Conservation (phyloP, 2,888 invertebrate species). For the Lycocerus yunnanus region DNA sequence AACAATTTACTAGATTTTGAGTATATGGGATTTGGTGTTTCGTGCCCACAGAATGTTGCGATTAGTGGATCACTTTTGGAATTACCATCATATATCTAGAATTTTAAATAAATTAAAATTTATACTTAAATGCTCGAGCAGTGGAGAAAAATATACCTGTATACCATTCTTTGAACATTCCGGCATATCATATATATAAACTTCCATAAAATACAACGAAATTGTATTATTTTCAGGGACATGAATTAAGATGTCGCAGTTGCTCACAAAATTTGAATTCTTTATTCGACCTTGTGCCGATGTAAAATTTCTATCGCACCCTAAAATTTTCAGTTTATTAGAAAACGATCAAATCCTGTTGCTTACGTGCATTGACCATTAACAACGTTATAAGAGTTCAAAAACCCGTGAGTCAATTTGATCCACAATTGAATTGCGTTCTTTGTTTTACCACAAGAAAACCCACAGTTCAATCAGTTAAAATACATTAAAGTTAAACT, state of each 20-base stretch:
- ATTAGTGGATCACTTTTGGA: slow-evolving; percentile 46
- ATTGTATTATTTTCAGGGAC: slow-evolving; percentile 71
- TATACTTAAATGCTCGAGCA: background rate
- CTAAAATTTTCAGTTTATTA: slow-evolving; percentile 47
- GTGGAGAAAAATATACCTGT: slow-evolving; percentile 40
- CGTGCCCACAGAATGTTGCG: slow-evolving; percentile 60
- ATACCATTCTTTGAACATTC: slow-evolving; percentile 54
- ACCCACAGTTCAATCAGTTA: no score
- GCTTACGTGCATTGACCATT: no score
- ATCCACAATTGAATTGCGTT: no score
- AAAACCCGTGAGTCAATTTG: no score
- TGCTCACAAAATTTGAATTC: slow-evolving; percentile 49
- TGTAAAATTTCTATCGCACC: slow-evolving; percentile 74
- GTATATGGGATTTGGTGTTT: slow-evolving; percentile 67
- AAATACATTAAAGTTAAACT: no score
- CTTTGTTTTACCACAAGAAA: no score
- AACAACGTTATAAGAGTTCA: no score
- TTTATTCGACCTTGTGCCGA: slow-evolving; percentile 71
- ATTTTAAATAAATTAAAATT: background rate
- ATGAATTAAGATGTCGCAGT: slow-evolving; percentile 70
- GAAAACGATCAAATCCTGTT: background rate
- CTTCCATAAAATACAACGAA: slow-evolving; percentile 68
- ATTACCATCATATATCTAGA: slow-evolving; percentile 60
- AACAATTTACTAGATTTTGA: slow-evolving; percentile 67
- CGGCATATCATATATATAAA: slow-evolving; percentile 54